Evolutionary conservation across 2,888 invertebrate species (phyloP).

Genomic region (Tipula lateralis): DNA sequence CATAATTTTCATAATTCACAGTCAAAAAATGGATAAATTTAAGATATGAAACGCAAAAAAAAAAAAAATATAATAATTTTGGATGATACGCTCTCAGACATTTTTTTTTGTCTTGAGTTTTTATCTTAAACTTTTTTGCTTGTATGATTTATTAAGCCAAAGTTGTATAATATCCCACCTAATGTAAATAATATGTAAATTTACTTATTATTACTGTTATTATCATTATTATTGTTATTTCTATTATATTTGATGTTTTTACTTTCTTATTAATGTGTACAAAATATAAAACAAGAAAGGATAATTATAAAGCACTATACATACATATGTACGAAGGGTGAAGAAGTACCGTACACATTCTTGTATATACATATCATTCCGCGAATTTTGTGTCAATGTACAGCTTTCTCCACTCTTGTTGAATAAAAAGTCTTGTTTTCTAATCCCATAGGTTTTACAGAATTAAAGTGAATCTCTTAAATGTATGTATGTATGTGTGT

Average conservation of each 20-base stretch:
- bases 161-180: background rate
- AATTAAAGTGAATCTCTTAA: background rate
- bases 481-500: background rate
- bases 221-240: slow-evolving; percentile 1
- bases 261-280: background rate
- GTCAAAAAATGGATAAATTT: background rate
- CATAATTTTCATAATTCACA: background rate
- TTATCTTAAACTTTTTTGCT: background rate
- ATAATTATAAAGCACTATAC: background rate
- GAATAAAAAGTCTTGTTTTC: background rate
- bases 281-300: background rate
- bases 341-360: no score
- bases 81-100: background rate
- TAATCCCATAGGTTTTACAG: background rate
- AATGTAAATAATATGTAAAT: slow-evolving; percentile 15
- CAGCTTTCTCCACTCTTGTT: background rate
- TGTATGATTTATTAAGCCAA: slow-evolving; percentile 4
- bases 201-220: slow-evolving; percentile 11
- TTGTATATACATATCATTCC: background rate
- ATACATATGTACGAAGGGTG: no score
- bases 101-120: slow-evolving; percentile 20
- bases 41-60: background rate
- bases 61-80: background rate
- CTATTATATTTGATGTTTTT: background rate
- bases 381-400: background rate